A percentile compares a stretch with the other conserved stretches of the same genome.
Conservation (phyloP, 2,113 vertebrate species). For the Gadus chalcogrammus region DNA sequence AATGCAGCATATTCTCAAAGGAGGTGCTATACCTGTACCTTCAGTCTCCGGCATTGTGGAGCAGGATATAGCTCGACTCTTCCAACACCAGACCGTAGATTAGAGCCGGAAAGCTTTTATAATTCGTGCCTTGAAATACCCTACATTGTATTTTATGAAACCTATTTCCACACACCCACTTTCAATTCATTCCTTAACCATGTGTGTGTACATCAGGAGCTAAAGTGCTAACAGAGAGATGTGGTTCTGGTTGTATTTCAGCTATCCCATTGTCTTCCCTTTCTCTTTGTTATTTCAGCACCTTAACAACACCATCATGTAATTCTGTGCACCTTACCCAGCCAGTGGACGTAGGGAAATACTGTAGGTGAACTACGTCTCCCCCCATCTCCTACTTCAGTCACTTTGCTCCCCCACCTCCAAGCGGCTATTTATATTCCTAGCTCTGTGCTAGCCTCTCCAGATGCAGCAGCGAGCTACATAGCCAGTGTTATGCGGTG, state of each 20-base stretch:
- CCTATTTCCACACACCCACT: conserved; percentile 25
- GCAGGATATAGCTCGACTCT: too few species aligned
- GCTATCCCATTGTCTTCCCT: conserved; percentile 19
- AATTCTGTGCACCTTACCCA: conserved; percentile 63
- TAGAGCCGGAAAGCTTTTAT: too few species aligned
- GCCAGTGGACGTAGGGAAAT: conserved; percentile 58
- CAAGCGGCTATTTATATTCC: conserved; percentile 40
- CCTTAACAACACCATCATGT: conserved; percentile 54
- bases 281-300: conserved; percentile 32
- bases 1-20: too few species aligned
- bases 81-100: too few species aligned
- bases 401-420: conserved; percentile 16
- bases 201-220: conserved; percentile 55
- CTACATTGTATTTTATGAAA: conserved; percentile 10
- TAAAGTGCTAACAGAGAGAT: conserved; percentile 67
- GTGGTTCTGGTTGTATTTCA: conserved; percentile 33
- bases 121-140: too few species aligned
- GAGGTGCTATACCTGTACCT: too few species aligned
- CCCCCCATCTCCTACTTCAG: conserved; percentile 18
- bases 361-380: conserved; percentile 44
- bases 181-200: conserved; percentile 47
- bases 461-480: conserved; percentile 56
- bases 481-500: conserved; percentile 42
- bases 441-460: conserved; percentile 62
- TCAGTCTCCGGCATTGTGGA: too few species aligned